These are phyloP conservation scores for Chionis minor DNA, from an alignment of 2,113 vertebrate species.

Conservation along the genomic window DNA sequence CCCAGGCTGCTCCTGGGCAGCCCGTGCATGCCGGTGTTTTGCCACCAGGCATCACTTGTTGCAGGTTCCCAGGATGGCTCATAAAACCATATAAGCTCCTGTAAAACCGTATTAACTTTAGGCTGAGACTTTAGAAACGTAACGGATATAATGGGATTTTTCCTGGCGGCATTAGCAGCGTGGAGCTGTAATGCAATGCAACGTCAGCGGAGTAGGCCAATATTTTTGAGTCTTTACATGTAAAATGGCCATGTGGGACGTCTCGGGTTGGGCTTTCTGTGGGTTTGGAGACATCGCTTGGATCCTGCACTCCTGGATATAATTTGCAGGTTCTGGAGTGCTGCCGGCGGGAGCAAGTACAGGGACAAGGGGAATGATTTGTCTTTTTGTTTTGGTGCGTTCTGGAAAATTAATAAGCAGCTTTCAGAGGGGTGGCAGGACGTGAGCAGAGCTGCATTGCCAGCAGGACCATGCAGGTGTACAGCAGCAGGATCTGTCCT, in stretches of 20 bases:
- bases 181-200: rapidly evolving
- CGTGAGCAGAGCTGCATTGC: background rate
- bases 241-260: rapidly evolving
- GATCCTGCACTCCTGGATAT: background rate
- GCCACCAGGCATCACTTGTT: background rate
- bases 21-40: background rate
- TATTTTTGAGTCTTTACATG: background rate
- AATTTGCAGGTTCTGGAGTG: background rate
- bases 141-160: background rate
- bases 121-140: background rate
- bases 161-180: background rate
- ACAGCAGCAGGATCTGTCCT: background rate
- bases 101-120: background rate
- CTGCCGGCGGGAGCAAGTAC: background rate
- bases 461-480: background rate
- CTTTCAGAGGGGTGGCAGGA: background rate
- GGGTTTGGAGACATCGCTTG: rapidly evolving
- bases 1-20: background rate
- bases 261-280: background rate
- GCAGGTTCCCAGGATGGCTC: background rate
- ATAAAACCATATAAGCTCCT: background rate
- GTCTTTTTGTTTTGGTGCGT: background rate
- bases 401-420: background rate
- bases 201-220: background rate
- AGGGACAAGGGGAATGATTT: background rate